Evolutionary conservation across 2,888 invertebrate genomes (phyloP).

Genomic region (Alentia gelatinosa): DNA sequence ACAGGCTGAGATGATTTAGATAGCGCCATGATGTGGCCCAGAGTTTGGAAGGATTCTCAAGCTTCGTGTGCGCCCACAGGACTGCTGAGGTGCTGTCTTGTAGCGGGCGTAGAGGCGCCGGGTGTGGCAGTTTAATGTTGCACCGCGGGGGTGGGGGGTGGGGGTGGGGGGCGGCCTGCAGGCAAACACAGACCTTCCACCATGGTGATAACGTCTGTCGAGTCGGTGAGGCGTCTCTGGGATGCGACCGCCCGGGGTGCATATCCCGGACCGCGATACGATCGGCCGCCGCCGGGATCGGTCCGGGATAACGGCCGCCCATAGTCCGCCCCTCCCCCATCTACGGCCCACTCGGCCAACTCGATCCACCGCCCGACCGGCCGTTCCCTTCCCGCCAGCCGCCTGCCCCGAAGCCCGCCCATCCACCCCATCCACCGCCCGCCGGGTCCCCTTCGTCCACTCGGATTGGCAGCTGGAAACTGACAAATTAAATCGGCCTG

Average conservation of each 20-base stretch:
- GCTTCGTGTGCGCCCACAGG: background rate
- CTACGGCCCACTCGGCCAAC: background rate
- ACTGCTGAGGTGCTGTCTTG: background rate
- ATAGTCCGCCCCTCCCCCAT: background rate
- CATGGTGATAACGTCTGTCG: background rate
- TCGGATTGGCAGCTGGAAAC: constrained; percentile 45
- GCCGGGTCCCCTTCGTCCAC: background rate
- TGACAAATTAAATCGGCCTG: constrained; percentile 45
- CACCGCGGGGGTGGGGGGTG: background rate
- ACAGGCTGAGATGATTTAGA: background rate
- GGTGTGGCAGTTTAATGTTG: background rate
- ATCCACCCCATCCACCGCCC: background rate
- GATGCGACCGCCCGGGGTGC: background rate
- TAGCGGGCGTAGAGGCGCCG: background rate
- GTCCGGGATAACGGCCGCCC: background rate
- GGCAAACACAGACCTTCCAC: background rate
- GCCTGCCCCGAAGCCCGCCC: background rate
- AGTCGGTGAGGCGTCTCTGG: background rate
- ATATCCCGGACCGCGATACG: constrained; percentile 1
- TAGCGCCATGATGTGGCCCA: background rate
- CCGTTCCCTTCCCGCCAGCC: background rate
- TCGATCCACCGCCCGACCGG: background rate
- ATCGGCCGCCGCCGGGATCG: background rate
- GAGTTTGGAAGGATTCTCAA: background rate
- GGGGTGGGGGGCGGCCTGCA: background rate